Conservation (phyloP, 2,113 vertebrate species). For the Nicator chloris region DNA sequence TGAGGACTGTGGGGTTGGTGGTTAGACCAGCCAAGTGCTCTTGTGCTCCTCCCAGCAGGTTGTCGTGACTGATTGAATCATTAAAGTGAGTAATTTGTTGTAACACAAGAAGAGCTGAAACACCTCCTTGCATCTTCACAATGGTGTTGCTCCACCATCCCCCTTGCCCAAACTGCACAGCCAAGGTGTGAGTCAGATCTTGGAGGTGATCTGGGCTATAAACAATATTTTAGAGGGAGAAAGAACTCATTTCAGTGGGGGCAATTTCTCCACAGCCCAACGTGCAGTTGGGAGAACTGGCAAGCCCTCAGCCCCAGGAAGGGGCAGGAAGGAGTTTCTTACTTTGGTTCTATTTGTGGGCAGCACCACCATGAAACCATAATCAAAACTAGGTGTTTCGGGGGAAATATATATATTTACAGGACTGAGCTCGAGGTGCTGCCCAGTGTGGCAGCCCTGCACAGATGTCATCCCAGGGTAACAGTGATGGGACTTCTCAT, state of each 20-base stretch:
- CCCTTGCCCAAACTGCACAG: not conserved
- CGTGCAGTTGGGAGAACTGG: not conserved
- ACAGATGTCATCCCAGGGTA: fast-evolving
- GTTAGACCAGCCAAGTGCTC: not conserved
- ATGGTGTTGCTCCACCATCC: not conserved
- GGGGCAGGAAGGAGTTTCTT: not conserved
- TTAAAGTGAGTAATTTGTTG: not conserved
- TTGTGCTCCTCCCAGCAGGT: not conserved
- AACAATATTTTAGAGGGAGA: not conserved
- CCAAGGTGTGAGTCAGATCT: not conserved
- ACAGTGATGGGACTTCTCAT: fast-evolving
- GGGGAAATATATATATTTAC: not conserved
- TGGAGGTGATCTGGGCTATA: not conserved
- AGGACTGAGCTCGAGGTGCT: not conserved
- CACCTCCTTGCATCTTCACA: not conserved
- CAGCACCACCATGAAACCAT: not conserved
- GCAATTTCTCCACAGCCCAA: not conserved
- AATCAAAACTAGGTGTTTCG: not conserved
- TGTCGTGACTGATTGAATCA: not conserved
- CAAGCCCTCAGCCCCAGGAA: not conserved
- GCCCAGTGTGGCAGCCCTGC: not conserved
- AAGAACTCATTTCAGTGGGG: not conserved
- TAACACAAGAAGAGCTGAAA: not conserved
- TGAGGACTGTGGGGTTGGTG: not conserved
- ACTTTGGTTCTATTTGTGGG: not conserved